phyloP scores from a whole-genome alignment of 2,888 invertebrate genomes.

The Drosophila lacicola region DNA sequence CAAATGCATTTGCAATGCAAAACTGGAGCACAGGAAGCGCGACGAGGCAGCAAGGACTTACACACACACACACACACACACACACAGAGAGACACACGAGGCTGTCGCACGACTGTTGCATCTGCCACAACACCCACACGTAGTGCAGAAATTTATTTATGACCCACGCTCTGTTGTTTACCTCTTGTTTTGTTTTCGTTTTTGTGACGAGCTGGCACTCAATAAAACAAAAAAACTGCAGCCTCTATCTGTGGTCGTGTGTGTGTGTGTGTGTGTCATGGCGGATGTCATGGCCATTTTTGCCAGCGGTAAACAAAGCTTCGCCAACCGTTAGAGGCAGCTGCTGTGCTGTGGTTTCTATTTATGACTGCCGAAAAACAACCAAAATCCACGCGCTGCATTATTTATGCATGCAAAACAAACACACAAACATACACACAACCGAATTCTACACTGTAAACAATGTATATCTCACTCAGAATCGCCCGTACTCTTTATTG shows the following conservation, averaged over 20 bases:
- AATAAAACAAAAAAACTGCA: slow-evolving; percentile 52
- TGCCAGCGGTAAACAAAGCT: slow-evolving; percentile 63
- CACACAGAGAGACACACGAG: neutral
- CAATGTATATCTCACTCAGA: neutral
- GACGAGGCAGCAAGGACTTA: slow-evolving; percentile 59
- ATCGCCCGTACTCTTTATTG: slow-evolving; percentile 14
- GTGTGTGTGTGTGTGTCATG: slow-evolving; percentile 17
- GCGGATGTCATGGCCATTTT: slow-evolving; percentile 65
- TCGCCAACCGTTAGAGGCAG: slow-evolving; percentile 47
- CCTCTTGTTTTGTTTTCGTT: slow-evolving; percentile 3
- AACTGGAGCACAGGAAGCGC: slow-evolving; percentile 67
- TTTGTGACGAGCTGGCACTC: slow-evolving; percentile 53
- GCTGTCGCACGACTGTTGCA: slow-evolving; percentile 30
- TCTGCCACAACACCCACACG: slow-evolving; percentile 18
- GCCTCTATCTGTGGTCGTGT: slow-evolving; percentile 8
- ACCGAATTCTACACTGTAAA: neutral
- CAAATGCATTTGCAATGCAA: slow-evolving; percentile 64
- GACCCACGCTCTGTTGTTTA: slow-evolving; percentile 27
- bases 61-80: slow-evolving; percentile 11
- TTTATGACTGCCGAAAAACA: slow-evolving; percentile 45
- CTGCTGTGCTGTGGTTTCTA: slow-evolving; percentile 60
- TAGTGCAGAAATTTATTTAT: slow-evolving; percentile 44
- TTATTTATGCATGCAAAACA: slow-evolving; percentile 55
- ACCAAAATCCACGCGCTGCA: slow-evolving; percentile 32
- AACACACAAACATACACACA: slow-evolving; percentile 15